Conservation (phyloP, 2,888 invertebrate species). For the Merodon equestris region DNA sequence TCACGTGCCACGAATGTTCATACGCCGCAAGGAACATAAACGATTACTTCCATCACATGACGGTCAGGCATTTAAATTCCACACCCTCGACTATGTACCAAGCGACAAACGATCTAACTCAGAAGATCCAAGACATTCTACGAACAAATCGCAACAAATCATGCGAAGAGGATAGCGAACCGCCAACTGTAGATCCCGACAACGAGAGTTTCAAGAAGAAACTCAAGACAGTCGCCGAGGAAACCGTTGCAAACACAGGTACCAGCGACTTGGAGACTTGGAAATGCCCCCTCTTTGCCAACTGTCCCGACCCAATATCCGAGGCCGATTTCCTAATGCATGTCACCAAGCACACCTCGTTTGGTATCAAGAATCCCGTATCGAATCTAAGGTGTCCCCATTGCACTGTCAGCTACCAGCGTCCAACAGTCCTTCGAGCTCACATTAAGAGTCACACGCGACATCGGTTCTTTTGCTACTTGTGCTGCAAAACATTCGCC, state of each 20-base stretch:
- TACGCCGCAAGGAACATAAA: slow-evolving; percentile 70
- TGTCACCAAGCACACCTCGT: slow-evolving; percentile 70
- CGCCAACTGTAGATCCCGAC: not conserved
- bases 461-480: slow-evolving; percentile 81
- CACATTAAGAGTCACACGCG: slow-evolving; percentile 83
- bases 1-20: slow-evolving; percentile 72
- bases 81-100: not conserved
- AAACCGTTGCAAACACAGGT: slow-evolving; percentile 70
- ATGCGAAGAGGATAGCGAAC: slow-evolving; percentile 9
- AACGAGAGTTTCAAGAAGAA: slow-evolving; percentile 14
- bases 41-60: slow-evolving; percentile 72
- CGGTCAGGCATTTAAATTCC: slow-evolving; percentile 7
- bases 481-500: slow-evolving; percentile 80
- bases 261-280: slow-evolving; percentile 63
- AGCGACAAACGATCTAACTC: slow-evolving; percentile 66
- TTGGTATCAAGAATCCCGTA: slow-evolving; percentile 48
- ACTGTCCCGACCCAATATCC: slow-evolving; percentile 69
- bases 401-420: slow-evolving; percentile 63
- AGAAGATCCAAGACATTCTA: slow-evolving; percentile 72
- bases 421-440: slow-evolving; percentile 78
- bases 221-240: slow-evolving; percentile 69
- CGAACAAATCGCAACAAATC: slow-evolving; percentile 10
- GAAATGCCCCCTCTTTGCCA: slow-evolving; percentile 57
- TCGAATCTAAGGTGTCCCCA: slow-evolving; percentile 71
- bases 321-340: slow-evolving; percentile 72